phyloP scores from a whole-genome alignment of 2,113 vertebrate species.

The Oncorhynchus keta region DNA sequence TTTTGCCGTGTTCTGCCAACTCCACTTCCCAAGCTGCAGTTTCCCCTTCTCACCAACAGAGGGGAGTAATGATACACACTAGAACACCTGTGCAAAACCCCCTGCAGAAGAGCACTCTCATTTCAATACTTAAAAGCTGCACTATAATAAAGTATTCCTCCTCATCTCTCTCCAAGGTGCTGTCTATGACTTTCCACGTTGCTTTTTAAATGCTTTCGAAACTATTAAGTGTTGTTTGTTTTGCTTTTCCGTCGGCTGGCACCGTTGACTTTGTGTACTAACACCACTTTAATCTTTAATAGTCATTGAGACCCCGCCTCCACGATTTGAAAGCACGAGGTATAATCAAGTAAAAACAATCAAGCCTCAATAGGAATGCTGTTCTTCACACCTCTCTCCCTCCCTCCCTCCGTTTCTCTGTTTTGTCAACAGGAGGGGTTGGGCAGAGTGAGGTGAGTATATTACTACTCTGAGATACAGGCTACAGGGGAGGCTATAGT shows the following conservation, averaged over 20 bases:
- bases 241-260: too few relatives aligned
- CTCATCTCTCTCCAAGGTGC: constrained; percentile 31
- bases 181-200: constrained; percentile 51
- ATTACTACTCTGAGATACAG: constrained; percentile 14
- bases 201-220: constrained; percentile 39
- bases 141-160: constrained; percentile 41
- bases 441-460: constrained; percentile 38
- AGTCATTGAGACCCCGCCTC: constrained; percentile 50
- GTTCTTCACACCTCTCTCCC: background rate
- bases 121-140: constrained; percentile 8
- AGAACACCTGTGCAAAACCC: constrained; percentile 1
- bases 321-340: constrained; percentile 27
- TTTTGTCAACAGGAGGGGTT: background rate
- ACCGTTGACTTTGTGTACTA: constrained; percentile 50
- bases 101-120: background rate
- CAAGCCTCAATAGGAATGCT: background rate
- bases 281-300: constrained; percentile 60
- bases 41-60: constrained; percentile 54
- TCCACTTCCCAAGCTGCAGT: background rate
- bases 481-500: constrained; percentile 38
- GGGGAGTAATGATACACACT: constrained; percentile 60
- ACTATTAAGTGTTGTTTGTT: constrained; percentile 31
- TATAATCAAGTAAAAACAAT: background rate
- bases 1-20: background rate
- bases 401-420: background rate